Conservation (phyloP, 2,113 vertebrate species). For the Chloropsis cyanopogon region DNA sequence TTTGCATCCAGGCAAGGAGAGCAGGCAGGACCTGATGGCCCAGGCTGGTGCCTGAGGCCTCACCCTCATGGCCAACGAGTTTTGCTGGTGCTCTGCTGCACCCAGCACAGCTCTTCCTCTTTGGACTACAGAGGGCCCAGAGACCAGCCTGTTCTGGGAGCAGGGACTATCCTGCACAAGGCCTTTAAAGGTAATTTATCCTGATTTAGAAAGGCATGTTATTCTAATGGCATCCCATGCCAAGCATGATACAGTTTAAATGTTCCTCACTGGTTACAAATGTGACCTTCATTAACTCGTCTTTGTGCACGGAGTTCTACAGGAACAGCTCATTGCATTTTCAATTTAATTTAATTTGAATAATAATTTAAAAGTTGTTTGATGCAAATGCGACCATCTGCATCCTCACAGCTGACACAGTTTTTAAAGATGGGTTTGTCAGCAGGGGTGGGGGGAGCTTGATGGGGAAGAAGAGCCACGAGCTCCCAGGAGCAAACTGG, state of each 20-base stretch:
- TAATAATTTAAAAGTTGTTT: conserved; percentile 73
- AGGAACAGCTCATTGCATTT: conserved; percentile 67
- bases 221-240: neutral
- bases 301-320: conserved; percentile 25
- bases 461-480: neutral
- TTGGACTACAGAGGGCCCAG: neutral
- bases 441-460: neutral
- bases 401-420: conserved; percentile 57
- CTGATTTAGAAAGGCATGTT: neutral
- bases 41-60: neutral
- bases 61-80: neutral
- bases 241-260: neutral
- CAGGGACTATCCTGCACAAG: neutral
- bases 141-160: neutral
- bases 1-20: neutral
- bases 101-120: neutral
- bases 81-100: neutral
- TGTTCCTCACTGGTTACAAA: conserved; percentile 46
- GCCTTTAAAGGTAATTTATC: neutral
- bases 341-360: conserved; percentile 75
- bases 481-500: neutral
- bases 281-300: conserved; percentile 56
- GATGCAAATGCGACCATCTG: conserved; percentile 73
- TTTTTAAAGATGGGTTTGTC: conserved; percentile 48
- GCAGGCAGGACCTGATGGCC: neutral